Evolutionary conservation across 2,888 invertebrate genomes (phyloP).

Genomic region (Limnephilus auricula): DNA sequence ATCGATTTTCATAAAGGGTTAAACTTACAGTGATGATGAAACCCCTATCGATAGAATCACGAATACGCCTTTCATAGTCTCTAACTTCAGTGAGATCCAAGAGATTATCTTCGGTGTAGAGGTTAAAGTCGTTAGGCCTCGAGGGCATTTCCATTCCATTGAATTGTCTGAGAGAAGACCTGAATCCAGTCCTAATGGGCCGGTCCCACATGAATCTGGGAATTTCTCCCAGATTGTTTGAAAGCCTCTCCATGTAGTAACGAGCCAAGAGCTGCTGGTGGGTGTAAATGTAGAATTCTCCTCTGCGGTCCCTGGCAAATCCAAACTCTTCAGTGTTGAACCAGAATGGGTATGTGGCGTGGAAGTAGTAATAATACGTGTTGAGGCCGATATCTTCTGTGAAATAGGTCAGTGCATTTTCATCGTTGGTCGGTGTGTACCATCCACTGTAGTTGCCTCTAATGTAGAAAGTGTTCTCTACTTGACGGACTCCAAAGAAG

Average conservation of each 20-base stretch:
- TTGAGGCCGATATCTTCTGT: slow-evolving; percentile 83
- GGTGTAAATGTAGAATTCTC: slow-evolving; percentile 73
- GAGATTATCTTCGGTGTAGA: slow-evolving; percentile 67
- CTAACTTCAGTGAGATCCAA: slow-evolving; percentile 67
- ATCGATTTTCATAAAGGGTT: no score
- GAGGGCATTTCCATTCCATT: slow-evolving; percentile 79
- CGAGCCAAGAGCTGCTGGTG: slow-evolving; percentile 75
- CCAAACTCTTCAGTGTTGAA: slow-evolving; percentile 72
- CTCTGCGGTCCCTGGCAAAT: slow-evolving; percentile 71
- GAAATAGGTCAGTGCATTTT: slow-evolving; percentile 77
- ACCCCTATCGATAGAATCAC: slow-evolving; percentile 75
- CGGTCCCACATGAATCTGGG: slow-evolving; percentile 78
- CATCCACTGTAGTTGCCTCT: slow-evolving; percentile 83
- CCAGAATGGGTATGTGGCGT: slow-evolving; percentile 78
- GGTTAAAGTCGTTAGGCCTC: slow-evolving; percentile 73
- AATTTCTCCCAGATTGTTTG: slow-evolving; percentile 79
- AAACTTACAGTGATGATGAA: slow-evolving; percentile 69
- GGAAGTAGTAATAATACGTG: slow-evolving; percentile 77
- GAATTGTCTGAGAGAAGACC: slow-evolving; percentile 78
- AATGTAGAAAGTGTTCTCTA: slow-evolving; percentile 78
- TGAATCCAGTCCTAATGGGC: slow-evolving; percentile 77
- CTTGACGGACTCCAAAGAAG: slow-evolving; percentile 74
- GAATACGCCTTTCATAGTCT: slow-evolving; percentile 73
- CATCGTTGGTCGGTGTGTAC: slow-evolving; percentile 77
- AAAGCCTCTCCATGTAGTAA: slow-evolving; percentile 81